These are phyloP conservation scores for Agrotis exclamationis DNA, from an alignment of 2,888 invertebrate genomes.

Conservation along the genomic window DNA sequence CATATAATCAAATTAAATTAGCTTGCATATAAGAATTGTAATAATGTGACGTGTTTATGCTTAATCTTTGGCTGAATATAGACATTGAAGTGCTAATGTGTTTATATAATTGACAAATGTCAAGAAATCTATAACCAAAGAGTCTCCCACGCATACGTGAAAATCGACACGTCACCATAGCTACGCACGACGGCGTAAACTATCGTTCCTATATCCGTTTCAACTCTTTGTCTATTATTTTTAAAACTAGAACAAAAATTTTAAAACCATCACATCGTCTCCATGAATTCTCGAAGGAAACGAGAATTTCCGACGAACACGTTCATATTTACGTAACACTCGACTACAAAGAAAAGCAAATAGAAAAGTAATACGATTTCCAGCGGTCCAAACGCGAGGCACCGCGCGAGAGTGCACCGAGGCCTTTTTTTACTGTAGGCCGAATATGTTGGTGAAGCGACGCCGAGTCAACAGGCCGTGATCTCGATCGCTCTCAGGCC, in stretches of 20 bases:
- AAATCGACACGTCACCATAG: constrained; percentile 53
- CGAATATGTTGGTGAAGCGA: constrained; percentile 71
- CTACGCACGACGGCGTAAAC: constrained; percentile 28
- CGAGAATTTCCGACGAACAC: constrained; percentile 87
- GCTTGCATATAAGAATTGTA: constrained; percentile 54
- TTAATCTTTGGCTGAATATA: constrained; percentile 56
- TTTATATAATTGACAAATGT: constrained; percentile 53
- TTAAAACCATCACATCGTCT: constrained; percentile 71
- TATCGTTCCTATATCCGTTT: constrained; percentile 54
- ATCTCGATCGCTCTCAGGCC: constrained; percentile 84
- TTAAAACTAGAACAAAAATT: constrained; percentile 63
- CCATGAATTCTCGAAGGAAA: constrained; percentile 85
- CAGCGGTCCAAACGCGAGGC: constrained; percentile 75
- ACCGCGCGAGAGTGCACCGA: constrained; percentile 80
- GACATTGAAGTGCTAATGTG: constrained; percentile 60
- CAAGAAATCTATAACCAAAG: constrained; percentile 48
- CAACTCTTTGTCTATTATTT: constrained; percentile 63
- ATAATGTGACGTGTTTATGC: constrained; percentile 57
- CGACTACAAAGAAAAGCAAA: constrained; percentile 90
- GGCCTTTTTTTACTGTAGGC: constrained; percentile 78
- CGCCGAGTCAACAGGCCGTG: constrained; percentile 86
- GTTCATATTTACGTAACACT: constrained; percentile 90
- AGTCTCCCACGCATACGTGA: constrained; percentile 47
- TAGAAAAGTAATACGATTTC: constrained; percentile 90
- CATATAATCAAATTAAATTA: constrained; percentile 56